Base-by-base conservation (phyloP, 2,888 invertebrate species). In the Leucoma salicis region DNA sequence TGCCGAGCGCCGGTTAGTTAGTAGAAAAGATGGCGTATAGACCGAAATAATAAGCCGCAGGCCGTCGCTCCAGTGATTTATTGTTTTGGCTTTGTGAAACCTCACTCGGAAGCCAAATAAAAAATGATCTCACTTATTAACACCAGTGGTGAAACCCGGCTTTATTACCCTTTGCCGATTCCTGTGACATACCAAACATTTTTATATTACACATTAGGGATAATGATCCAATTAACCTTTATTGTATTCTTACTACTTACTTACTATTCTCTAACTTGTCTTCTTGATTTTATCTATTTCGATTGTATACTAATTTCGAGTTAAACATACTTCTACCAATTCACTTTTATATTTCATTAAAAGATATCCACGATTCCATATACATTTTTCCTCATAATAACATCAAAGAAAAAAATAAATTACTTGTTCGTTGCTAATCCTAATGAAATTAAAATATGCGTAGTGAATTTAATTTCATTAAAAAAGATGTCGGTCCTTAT, bases 91-190 rank as follows among this genome's bases (percentile, higher is more conserved):
- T 85, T 82, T 80, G 76, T 73, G 79, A 77, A 81, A 81, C 81
- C 85, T 80, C 81, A 81, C 80, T 80, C 78, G 78, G 80, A 80
- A 79, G 72, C 70, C 67, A 72, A 78, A 78, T 85, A 87, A 86
- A 86, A 86, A 86, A 86, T 85, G 82, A 85, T 83, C 82, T 73
- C 74, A 75, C 83, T 86, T 85, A 86, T 86, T 86, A 85, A 85
- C 82, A 81, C 73, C 73, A 66, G 70, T 63, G 74, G 64, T 68
- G 70, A 70, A 72, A 69, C 70, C 67, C 73, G 69, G 75, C 76
- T 82, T 79, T 78, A 82, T 82, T 81, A 77, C 68, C 70, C 67
- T 69, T 68, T 73, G 66, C 70, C 72, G 60, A 78, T 74, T 70
- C 56, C 65, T 62, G 65, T 62, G 65, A 67, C 62, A 65, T 47